Percentiles rank a stretch among this genome's conserved stretches.
These are phyloP conservation scores for Branchellion lobata DNA, from an alignment of 2,888 invertebrate genomes.

Conservation along the genomic window DNA sequence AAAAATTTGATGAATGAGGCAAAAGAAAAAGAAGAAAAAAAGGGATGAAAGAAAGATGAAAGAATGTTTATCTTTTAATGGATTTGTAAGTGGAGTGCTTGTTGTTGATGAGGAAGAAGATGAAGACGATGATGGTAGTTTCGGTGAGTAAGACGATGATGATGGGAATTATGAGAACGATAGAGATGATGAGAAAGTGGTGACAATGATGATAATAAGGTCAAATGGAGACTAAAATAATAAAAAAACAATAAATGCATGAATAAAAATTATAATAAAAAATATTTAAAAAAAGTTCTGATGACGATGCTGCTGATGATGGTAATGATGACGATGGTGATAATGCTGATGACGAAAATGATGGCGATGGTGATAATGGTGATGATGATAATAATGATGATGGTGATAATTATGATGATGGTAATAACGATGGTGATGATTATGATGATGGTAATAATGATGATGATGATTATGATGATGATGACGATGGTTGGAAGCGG, in stretches of 20 bases:
- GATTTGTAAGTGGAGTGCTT: background rate
- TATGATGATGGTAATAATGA: constrained; percentile 4
- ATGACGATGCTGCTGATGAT: constrained; percentile 6
- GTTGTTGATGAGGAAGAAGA: background rate
- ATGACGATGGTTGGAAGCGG: background rate
- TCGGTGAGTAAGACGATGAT: background rate
- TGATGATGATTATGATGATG: background rate
- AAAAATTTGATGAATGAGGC: too few species aligned
- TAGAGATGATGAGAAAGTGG: background rate
- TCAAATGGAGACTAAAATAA: too few species aligned
- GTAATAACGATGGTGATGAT: background rate
- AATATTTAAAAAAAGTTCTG: too few species aligned
- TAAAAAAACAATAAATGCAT: too few species aligned
- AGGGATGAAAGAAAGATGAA: too few species aligned
- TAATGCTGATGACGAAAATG: constrained; percentile 9
- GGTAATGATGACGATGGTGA: constrained; percentile 1
- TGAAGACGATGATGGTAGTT: background rate
- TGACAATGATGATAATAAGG: constrained; percentile 1
- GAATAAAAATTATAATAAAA: too few species aligned
- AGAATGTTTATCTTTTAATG: too few species aligned
- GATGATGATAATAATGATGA: constrained; percentile 15
- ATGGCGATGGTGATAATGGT: background rate
- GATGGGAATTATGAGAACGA: background rate
- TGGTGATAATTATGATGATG: background rate
- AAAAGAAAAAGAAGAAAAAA: too few species aligned